A percentile compares a stretch with the other conserved stretches of the same genome.
Evolutionary conservation across 2,888 invertebrate species (phyloP).

Genomic region (Tyria jacobaeae): DNA sequence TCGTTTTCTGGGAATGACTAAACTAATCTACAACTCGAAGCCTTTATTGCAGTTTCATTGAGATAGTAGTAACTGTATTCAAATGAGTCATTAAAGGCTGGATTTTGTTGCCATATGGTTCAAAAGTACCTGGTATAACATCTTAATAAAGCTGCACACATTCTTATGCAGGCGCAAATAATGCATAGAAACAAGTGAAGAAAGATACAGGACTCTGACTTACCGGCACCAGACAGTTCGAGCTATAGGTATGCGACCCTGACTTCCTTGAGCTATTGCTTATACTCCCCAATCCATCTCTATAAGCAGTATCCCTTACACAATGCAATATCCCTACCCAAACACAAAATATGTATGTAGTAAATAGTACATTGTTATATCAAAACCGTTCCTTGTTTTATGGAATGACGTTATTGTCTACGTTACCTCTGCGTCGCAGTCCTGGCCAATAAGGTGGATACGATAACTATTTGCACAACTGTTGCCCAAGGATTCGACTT

Average conservation of each 20-base stretch:
- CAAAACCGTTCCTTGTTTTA: conserved; percentile 31
- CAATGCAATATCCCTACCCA: background rate
- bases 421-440: conserved; percentile 36
- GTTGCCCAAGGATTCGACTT: conserved; percentile 67
- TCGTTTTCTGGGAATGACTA: conserved; percentile 6
- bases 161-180: conserved; percentile 18
- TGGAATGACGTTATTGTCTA: conserved; percentile 31
- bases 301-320: too few species aligned
- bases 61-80: conserved; percentile 7
- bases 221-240: too few species aligned
- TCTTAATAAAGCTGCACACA: conserved; percentile 31
- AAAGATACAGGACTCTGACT: too few species aligned
- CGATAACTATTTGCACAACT: conserved; percentile 77
- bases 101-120: conserved; percentile 35
- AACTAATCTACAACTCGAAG: background rate
- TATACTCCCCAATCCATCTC: too few species aligned
- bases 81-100: conserved; percentile 38
- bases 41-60: background rate
- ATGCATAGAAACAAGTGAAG: too few species aligned
- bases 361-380: conserved; percentile 15
- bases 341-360: background rate
- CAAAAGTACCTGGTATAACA: conserved; percentile 28
- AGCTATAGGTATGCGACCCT: too few species aligned
- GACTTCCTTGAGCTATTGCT: too few species aligned
- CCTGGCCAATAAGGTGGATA: conserved; percentile 61